Base-by-base conservation (phyloP, 2,113 vertebrate genomes). In the Junco hyemalis region DNA sequence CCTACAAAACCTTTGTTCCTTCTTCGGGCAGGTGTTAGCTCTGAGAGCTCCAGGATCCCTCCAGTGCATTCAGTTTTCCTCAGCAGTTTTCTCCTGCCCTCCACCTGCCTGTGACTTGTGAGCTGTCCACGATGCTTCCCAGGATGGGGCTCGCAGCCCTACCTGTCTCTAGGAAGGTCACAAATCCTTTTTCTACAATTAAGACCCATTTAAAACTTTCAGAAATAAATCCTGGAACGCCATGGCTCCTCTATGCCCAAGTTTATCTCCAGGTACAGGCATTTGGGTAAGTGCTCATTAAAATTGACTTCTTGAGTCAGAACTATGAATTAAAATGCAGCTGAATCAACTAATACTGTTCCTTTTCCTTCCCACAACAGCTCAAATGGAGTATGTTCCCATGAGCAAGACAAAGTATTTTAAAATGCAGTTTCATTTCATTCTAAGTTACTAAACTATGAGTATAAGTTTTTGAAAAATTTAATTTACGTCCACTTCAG, bases 381-480 rank as follows among this genome's bases (percentile, higher is more conserved):
- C 73, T 87, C 59, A 76, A 60, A 69, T 1, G 5, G 23, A 85
- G 33, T 9, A 19, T 40, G 28, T 36, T 65, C n/a, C 36, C 66
- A 15, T 18, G 23, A 83, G 44, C 22, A 66, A 90, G 77, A 68
- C 88, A 83, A 70, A 50, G 35, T 14, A 29, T 63, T 91, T 35
- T 21, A 65, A 94, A 95, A 83, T 23, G 23, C 38, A 36, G 19
- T 54, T 31, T 64, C 2, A 3, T 88, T 84, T 90, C 26, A 65
- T 80, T 81, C 73, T 84, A 79, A 87, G n/a, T 86, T 70, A 92
- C 83, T 87, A 56, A 70, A 63, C 31, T 54, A 25, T 76, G 95
- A 36, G 42, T 54, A 25, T 76, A 96, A 40, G 42, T 45, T 48
- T 89, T 88, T 86, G 40, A 53, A 92, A 92, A 66, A 45, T 16